Conservation (phyloP, 1,140 invertebrate species). For the Caerostris extrusa region DNA sequence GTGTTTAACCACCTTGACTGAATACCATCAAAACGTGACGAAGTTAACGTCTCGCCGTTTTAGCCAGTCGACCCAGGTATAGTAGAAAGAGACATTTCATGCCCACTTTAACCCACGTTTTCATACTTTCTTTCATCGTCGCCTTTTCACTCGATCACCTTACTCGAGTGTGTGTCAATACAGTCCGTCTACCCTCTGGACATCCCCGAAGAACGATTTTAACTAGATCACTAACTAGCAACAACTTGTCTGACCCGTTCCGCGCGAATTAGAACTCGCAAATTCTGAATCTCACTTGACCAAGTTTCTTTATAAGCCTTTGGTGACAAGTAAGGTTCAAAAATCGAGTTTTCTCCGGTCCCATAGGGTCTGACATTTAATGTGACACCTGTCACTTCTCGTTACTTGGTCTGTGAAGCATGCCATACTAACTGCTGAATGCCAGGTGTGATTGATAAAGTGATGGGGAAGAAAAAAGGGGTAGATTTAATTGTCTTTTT, state of each 20-base stretch:
- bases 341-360: neutral
- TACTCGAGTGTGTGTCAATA: too few relatives aligned
- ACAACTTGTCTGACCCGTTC: neutral
- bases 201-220: too few relatives aligned
- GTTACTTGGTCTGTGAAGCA: conserved; percentile 41
- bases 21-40: too few relatives aligned
- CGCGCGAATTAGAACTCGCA: neutral
- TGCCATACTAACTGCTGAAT: conserved; percentile 2
- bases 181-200: too few relatives aligned
- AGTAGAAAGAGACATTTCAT: too few relatives aligned
- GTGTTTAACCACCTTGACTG: too few relatives aligned
- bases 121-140: too few relatives aligned
- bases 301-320: neutral
- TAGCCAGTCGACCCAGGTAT: too few relatives aligned
- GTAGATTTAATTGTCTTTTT: conserved; percentile 54
- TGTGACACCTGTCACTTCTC: neutral
- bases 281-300: neutral
- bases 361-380: neutral
- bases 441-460: conserved; percentile 21
- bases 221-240: too few relatives aligned
- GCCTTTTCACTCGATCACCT: too few relatives aligned
- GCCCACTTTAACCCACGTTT: too few relatives aligned
- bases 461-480: conserved; percentile 18
- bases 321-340: neutral
- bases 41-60: too few relatives aligned